Evolutionary conservation across 2,888 invertebrate genomes (phyloP).

Genomic region (Chelonus formosanus): DNA sequence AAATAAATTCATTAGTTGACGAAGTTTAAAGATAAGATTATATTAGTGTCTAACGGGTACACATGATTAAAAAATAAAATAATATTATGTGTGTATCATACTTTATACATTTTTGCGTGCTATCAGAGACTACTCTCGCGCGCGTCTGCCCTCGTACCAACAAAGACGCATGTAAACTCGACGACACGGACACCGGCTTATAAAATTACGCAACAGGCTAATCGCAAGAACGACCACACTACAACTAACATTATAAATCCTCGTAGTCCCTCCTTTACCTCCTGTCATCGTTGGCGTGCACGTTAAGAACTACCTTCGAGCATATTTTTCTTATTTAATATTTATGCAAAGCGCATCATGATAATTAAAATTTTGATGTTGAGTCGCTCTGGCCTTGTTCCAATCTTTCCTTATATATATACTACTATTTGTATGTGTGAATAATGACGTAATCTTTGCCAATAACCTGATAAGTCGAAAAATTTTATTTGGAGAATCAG

Average conservation of each 20-base stretch:
- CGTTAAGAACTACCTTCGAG: background rate
- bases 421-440: background rate
- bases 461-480: constrained; percentile 10
- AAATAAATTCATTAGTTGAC: too few species aligned
- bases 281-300: background rate
- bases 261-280: constrained; percentile 4
- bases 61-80: background rate
- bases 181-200: constrained; percentile 7
- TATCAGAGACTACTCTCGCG: background rate
- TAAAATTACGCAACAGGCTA: constrained; percentile 39
- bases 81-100: constrained; percentile 4
- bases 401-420: background rate
- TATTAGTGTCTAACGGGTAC: background rate
- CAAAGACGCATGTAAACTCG: constrained; percentile 14
- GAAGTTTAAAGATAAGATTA: background rate
- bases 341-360: constrained; percentile 13
- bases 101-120: background rate
- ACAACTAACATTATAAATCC: constrained; percentile 28
- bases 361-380: constrained; percentile 21
- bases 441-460: background rate
- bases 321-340: background rate
- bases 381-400: constrained; percentile 19
- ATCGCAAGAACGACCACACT: constrained; percentile 31
- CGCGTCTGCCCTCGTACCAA: background rate
- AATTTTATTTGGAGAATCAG: background rate